phyloP scores from a whole-genome alignment of 2,888 invertebrate species.

The Apoda limacodes region DNA sequence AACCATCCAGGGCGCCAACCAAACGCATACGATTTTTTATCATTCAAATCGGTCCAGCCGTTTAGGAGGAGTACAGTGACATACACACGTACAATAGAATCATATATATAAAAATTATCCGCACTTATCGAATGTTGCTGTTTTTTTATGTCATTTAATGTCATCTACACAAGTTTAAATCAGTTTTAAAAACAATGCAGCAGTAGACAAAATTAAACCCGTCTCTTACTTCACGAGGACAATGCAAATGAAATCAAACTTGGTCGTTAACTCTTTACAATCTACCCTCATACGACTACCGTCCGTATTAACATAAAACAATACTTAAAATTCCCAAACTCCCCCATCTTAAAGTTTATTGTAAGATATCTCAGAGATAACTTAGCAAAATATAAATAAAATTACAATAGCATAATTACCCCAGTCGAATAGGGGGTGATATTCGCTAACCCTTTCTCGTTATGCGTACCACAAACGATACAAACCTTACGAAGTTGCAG shows the following conservation, averaged over 20 bases:
- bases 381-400: slow-evolving; percentile 61
- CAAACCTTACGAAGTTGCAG: no score
- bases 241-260: slow-evolving; percentile 44
- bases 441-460: slow-evolving; percentile 30
- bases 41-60: no score
- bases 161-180: no score
- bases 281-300: neutral
- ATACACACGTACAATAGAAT: no score
- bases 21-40: no score
- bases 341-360: slow-evolving; percentile 51
- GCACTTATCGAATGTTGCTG: no score
- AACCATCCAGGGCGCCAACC: no score
- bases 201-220: neutral
- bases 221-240: slow-evolving; percentile 17
- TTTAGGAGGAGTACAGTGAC: no score
- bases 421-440: slow-evolving; percentile 35
- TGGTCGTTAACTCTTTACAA: slow-evolving; percentile 17
- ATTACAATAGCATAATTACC: slow-evolving; percentile 61
- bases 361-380: slow-evolving; percentile 55
- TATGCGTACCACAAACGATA: no score
- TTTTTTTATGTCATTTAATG: no score
- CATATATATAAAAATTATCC: no score
- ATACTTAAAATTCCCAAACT: slow-evolving; percentile 51
- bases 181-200: no score
- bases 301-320: slow-evolving; percentile 55